Conservation (phyloP, 1,140 invertebrate species). For the Rhagoletis pomonella region DNA sequence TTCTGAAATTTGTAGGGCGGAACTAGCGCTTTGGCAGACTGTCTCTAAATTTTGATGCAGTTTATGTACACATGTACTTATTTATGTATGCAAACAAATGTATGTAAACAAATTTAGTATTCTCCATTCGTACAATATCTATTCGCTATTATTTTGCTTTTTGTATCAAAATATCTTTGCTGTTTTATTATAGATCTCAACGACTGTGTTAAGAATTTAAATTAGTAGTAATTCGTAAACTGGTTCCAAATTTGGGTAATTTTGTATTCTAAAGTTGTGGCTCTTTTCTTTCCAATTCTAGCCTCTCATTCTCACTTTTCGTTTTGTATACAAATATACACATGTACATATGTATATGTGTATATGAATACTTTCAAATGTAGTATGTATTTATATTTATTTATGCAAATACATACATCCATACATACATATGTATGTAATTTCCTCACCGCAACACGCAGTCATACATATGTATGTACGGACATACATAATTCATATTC, state of each 20-base stretch:
- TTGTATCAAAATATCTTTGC: neutral
- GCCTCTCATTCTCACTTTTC: conserved; percentile 5
- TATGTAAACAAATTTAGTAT: conserved; percentile 1
- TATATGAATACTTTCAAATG: neutral
- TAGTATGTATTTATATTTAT: neutral
- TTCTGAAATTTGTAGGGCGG: no score
- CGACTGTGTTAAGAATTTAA: neutral
- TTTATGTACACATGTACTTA: neutral
- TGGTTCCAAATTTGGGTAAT: neutral
- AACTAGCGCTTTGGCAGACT: no score
- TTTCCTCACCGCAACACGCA: no score
- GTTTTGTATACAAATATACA: neutral
- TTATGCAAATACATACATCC: neutral
- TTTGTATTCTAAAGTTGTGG: neutral
- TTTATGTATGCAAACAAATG: neutral
- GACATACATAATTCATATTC: no score
- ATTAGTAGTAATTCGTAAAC: neutral
- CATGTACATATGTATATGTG: neutral
- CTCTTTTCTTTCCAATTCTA: neutral
- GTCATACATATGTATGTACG: no score
- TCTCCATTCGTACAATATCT: neutral
- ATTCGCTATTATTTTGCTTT: conserved; percentile 21
- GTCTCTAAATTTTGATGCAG: no score
- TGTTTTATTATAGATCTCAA: neutral
- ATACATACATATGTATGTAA: neutral